phyloP scores from a whole-genome alignment of 2,113 vertebrate genomes.

The Isichthys henryi region DNA sequence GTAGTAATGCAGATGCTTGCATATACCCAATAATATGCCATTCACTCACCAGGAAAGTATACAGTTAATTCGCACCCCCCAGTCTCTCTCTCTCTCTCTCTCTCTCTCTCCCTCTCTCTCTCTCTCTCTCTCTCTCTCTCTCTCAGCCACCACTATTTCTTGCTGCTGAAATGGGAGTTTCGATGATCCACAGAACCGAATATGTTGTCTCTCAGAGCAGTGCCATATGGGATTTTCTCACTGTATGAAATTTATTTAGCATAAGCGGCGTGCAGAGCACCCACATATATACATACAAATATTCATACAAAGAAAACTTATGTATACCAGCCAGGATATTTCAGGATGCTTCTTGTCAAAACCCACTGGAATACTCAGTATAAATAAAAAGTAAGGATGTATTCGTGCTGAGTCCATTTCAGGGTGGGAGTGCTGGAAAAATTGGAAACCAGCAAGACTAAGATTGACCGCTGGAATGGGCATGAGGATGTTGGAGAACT shows the following conservation, averaged over 20 bases:
- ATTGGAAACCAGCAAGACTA: slow-evolving; percentile 18
- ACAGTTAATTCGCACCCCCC: neutral
- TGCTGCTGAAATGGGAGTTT: slow-evolving; percentile 9
- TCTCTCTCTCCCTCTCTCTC: neutral
- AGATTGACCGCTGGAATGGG: slow-evolving; percentile 6
- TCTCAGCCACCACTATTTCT: slow-evolving; percentile 7
- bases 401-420: neutral
- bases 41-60: neutral
- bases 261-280: neutral
- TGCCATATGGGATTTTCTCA: neutral
- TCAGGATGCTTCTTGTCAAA: neutral
- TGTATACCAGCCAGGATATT: neutral
- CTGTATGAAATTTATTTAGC: neutral
- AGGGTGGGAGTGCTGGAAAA: neutral
- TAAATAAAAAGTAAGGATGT: slow-evolving; percentile 49
- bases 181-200: slow-evolving; percentile 18
- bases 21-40: neutral
- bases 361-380: slow-evolving; percentile 10
- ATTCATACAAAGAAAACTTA: neutral
- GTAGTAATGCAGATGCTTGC: neutral
- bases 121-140: slow-evolving; percentile 7
- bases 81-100: neutral
- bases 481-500: slow-evolving; percentile 56
- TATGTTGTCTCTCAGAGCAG: slow-evolving; percentile 7
- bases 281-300: neutral